These are phyloP conservation scores for Tretioscincus oriximinensis DNA, from an alignment of 2,113 vertebrate genomes.

Conservation along the genomic window DNA sequence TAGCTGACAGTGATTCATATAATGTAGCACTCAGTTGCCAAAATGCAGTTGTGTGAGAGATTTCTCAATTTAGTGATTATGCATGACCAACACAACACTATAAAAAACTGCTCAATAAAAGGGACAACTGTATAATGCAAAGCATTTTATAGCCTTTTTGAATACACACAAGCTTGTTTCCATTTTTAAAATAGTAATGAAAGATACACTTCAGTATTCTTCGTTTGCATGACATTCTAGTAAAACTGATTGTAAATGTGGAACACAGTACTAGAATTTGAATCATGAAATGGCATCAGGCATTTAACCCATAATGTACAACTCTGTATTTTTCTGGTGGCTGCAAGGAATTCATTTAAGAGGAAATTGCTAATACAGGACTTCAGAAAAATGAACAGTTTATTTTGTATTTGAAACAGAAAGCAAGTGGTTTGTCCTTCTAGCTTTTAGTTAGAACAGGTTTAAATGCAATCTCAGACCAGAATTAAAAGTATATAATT, in stretches of 20 bases:
- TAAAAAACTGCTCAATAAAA: no score
- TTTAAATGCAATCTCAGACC: no score
- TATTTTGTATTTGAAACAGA: neutral
- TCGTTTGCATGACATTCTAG: neutral
- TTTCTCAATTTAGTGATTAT: no score
- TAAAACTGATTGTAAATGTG: constrained; percentile 3
- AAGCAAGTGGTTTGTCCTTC: neutral
- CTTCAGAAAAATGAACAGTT: neutral
- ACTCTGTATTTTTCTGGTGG: neutral
- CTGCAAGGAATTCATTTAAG: neutral
- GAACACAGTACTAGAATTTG: neutral
- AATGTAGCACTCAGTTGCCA: no score
- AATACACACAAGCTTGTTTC: neutral
- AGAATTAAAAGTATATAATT: no score
- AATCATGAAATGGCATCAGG: neutral
- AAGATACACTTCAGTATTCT: neutral
- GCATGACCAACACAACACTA: no score
- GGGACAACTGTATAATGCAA: constrained; percentile 11
- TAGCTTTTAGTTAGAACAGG: no score
- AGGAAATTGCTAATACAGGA: neutral
- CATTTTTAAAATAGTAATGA: constrained; percentile 26
- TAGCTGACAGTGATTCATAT: no score
- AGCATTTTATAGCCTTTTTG: constrained; percentile 42
- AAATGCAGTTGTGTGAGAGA: no score
- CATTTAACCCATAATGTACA: neutral